Evolutionary conservation across 2,888 invertebrate genomes (phyloP).

Genomic region (Pseudococcus jackbeardsleyi): DNA sequence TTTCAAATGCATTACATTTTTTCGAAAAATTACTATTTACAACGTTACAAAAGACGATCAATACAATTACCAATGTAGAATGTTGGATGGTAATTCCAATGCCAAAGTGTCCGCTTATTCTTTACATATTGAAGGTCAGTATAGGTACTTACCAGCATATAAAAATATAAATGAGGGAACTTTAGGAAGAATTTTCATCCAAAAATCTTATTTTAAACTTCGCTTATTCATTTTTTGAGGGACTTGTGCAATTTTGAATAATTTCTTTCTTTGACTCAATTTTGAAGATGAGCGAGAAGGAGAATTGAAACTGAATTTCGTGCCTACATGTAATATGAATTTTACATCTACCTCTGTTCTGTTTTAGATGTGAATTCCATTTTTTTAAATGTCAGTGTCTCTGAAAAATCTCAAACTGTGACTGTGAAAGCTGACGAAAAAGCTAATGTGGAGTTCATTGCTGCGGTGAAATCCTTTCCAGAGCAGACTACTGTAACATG

Average conservation of each 20-base stretch:
- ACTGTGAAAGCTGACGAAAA: conserved; percentile 67
- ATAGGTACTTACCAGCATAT: too few relatives aligned
- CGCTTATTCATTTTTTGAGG: too few relatives aligned
- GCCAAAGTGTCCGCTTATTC: not conserved
- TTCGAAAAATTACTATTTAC: not conserved
- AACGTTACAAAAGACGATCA: not conserved
- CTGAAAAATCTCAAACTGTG: conserved; percentile 82
- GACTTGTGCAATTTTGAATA: too few relatives aligned
- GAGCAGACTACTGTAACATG: conserved; percentile 81
- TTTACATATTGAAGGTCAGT: not conserved
- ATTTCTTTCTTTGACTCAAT: too few relatives aligned
- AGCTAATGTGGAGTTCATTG: conserved; percentile 75
- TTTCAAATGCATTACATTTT: not conserved
- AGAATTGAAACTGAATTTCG: too few relatives aligned
- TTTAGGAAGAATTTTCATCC: too few relatives aligned
- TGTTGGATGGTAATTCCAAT: not conserved
- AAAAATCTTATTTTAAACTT: too few relatives aligned
- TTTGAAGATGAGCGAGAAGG: too few relatives aligned
- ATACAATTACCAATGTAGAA: not conserved
- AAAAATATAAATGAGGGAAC: too few relatives aligned
- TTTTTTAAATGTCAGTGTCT: not conserved
- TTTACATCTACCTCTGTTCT: too few relatives aligned
- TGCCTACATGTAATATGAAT: too few relatives aligned
- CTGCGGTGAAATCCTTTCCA: conserved; percentile 82
- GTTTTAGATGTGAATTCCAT: not conserved